These are phyloP conservation scores for Scaptomyza parva DNA, from an alignment of 2,888 invertebrate genomes.

Conservation along the genomic window DNA sequence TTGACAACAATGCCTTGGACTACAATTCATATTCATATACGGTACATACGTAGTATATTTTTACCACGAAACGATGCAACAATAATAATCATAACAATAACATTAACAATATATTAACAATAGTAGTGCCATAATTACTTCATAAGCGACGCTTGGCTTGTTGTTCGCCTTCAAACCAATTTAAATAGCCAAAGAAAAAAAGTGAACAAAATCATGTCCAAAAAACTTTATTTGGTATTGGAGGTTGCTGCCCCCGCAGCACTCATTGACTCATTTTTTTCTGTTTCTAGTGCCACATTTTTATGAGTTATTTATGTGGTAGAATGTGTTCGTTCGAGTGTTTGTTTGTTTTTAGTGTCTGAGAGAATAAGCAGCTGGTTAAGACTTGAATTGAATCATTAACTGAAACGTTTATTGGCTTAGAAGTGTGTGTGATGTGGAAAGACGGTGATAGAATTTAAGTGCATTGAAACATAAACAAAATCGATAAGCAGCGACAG, in stretches of 20 bases:
- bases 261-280: constrained; percentile 51
- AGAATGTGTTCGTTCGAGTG: neutral
- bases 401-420: constrained; percentile 59
- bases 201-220: constrained; percentile 24
- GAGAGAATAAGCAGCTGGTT: constrained; percentile 7
- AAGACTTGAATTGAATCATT: constrained; percentile 7
- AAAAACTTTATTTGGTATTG: constrained; percentile 60
- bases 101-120: constrained; percentile 27
- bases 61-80: constrained; percentile 19
- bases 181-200: constrained; percentile 37
- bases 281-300: constrained; percentile 16
- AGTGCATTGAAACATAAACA: too few species aligned
- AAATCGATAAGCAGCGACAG: too few species aligned
- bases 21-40: constrained; percentile 11
- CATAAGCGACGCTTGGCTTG: constrained; percentile 31
- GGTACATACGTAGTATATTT: neutral
- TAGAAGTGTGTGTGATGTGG: constrained; percentile 15
- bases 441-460: too few species aligned
- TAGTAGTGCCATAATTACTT: constrained; percentile 40
- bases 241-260: constrained; percentile 77
- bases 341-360: constrained; percentile 4
- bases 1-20: constrained; percentile 44
- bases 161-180: constrained; percentile 56
- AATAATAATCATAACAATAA: constrained; percentile 24
- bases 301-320: constrained; percentile 26